phyloP scores from a whole-genome alignment of 2,113 vertebrate genomes.

The Microtus oregoni region DNA sequence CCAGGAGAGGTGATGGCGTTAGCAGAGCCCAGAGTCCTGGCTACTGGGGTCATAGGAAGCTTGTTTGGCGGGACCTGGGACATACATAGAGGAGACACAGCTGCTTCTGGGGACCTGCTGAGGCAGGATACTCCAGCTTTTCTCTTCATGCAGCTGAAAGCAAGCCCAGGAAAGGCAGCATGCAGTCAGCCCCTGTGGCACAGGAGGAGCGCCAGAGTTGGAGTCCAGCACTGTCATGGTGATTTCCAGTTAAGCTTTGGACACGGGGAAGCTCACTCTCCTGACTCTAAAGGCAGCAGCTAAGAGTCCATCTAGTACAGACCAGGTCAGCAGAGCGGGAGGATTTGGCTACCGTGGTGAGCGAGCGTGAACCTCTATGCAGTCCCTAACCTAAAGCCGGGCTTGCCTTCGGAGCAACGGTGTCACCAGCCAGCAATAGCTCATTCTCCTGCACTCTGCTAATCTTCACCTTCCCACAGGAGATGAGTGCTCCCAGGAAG shows the following conservation, averaged over 20 bases:
- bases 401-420: background rate
- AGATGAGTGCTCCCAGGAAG: background rate
- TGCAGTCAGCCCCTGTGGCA: background rate
- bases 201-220: background rate
- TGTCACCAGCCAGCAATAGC: background rate
- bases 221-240: background rate
- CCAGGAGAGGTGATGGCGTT: background rate
- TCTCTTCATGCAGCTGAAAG: background rate
- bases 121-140: background rate
- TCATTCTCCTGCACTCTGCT: background rate
- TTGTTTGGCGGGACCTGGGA: background rate
- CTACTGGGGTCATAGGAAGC: background rate
- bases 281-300: background rate
- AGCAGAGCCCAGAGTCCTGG: background rate
- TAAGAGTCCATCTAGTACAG: fast-evolving
- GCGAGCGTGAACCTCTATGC: background rate
- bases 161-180: background rate
- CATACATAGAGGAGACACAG: background rate
- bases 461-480: background rate
- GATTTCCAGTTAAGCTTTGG: background rate
- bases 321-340: background rate
- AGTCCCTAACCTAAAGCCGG: background rate
- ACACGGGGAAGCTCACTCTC: background rate
- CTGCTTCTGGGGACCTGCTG: background rate
- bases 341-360: background rate